These are phyloP conservation scores for Lysandra coridon DNA, from an alignment of 2,888 invertebrate genomes.

Conservation along the genomic window DNA sequence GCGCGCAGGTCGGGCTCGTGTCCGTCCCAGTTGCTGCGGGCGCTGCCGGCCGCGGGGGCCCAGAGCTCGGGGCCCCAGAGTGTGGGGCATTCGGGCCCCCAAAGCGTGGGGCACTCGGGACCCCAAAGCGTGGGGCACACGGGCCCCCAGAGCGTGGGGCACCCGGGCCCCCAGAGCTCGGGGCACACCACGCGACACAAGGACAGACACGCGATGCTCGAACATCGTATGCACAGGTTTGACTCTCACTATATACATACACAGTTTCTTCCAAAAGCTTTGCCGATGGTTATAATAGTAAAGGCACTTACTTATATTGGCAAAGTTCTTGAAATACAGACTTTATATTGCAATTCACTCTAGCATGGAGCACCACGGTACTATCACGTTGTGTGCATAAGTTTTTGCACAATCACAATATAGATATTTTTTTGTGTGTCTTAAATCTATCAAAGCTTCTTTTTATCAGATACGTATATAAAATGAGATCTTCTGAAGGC, in stretches of 20 bases:
- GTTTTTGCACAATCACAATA: background rate
- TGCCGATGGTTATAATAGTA: background rate
- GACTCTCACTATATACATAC: slow-evolving; percentile 12
- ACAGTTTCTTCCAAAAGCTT: background rate
- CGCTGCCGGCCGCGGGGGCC: slow-evolving; percentile 69
- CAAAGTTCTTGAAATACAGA: background rate
- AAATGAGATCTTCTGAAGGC: background rate
- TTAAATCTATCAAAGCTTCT: background rate
- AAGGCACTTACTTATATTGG: background rate
- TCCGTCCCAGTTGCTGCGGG: slow-evolving; percentile 92
- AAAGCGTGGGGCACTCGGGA: slow-evolving; percentile 32
- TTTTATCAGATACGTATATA: background rate
- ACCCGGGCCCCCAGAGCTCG: slow-evolving; percentile 27
- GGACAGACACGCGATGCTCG: slow-evolving; percentile 50
- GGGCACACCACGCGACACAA: slow-evolving; percentile 53
- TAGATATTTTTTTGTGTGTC: background rate
- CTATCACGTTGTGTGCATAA: background rate
- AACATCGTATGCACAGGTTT: slow-evolving; percentile 47
- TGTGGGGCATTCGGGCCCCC: slow-evolving; percentile 35
- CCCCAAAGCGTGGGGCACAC: slow-evolving; percentile 34
- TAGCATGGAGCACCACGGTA: background rate
- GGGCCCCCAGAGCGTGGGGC: slow-evolving; percentile 33
- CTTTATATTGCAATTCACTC: background rate
- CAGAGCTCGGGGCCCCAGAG: slow-evolving; percentile 24
- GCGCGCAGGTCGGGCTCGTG: slow-evolving; percentile 91